A percentile compares a stretch with the other conserved stretches of the same genome.
These are phyloP conservation scores for Lamellibrachia columna DNA, from an alignment of 2,888 invertebrate genomes.

Conservation along the genomic window DNA sequence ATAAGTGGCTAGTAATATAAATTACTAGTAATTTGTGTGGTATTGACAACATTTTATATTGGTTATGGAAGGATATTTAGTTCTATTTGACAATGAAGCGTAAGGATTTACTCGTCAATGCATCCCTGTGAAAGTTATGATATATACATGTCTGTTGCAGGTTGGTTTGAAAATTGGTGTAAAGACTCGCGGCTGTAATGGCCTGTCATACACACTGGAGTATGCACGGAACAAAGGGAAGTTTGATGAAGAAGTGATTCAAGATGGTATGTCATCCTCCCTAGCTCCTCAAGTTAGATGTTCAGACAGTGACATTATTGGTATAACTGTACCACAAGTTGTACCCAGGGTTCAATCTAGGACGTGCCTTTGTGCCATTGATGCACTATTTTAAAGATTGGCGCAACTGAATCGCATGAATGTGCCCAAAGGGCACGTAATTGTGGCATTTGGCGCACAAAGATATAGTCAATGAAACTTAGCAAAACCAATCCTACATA, in stretches of 20 bases:
- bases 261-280: slow-evolving; percentile 76
- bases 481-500: too few species aligned
- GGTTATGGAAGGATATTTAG: background rate
- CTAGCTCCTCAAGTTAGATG: background rate
- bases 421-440: too few species aligned
- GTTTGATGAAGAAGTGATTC: slow-evolving; percentile 95
- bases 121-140: slow-evolving; percentile 13
- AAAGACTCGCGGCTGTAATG: slow-evolving; percentile 96
- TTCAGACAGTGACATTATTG: background rate
- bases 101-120: background rate
- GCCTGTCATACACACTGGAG: slow-evolving; percentile 94
- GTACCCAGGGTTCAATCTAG: too few species aligned
- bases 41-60: background rate
- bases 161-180: slow-evolving; percentile 94
- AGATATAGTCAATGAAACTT: too few species aligned
- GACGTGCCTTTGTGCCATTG: too few species aligned
- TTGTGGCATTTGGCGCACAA: too few species aligned
- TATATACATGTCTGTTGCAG: slow-evolving; percentile 41
- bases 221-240: slow-evolving; percentile 90
- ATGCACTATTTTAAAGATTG: too few species aligned
- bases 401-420: too few species aligned
- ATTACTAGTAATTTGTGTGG: slow-evolving; percentile 17
- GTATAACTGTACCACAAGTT: too few species aligned
- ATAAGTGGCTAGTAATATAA: slow-evolving; percentile 20
- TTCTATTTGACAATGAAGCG: background rate